Base-by-base conservation (phyloP, 53 echinoderm and acorn worm species). In the Hippasteria phrygiana region DNA sequence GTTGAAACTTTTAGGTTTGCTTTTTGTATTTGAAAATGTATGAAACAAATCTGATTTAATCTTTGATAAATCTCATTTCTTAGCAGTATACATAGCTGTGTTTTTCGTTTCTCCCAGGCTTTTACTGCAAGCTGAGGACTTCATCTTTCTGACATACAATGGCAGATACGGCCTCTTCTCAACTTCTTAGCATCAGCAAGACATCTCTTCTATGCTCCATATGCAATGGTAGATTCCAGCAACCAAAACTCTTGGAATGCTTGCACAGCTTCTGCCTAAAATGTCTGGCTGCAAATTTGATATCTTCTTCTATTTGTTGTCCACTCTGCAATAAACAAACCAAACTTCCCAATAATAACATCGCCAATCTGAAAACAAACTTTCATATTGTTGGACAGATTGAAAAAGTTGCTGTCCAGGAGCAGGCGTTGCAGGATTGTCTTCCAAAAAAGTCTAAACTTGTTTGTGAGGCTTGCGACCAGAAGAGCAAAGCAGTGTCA, bases 301-400 rank as follows among this genome's bases (percentile, higher is more conserved):
- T 17, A 51, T 8, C 46, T 46, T 5, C 46, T 46, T 42, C 26
- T 14, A 28, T 78, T 62, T 35, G 18, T 12, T 78, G 78, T 27
- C 78, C 78, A 39, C 5, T 78, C 55, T 78, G 78, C 78, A 62
- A n/a, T 26, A 56, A 78, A 26, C 56, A 55, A 39, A 34, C 56
- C 12, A 34, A 78, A 55, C 24, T 39, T 7, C 54, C 43, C 24
- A 40, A 26, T 34, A 7, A 39, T n/a, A 32, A 59, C 22, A n/a
- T 78, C 38, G 38, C 34, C 20, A 41, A 62, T 33, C 40, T 78
- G 62, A 59, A 59, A 37, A 78, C 56, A 12, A 78, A 78, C 59
- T 78, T 78, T 26, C 38, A 78, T 40, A 56, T 78, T 8, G 55
- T 56, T 3, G 40, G 78, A 31, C 55, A 37, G 36, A 22, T 78